Base-by-base conservation (phyloP, 2,888 invertebrate species). In the Agrilus mali region DNA sequence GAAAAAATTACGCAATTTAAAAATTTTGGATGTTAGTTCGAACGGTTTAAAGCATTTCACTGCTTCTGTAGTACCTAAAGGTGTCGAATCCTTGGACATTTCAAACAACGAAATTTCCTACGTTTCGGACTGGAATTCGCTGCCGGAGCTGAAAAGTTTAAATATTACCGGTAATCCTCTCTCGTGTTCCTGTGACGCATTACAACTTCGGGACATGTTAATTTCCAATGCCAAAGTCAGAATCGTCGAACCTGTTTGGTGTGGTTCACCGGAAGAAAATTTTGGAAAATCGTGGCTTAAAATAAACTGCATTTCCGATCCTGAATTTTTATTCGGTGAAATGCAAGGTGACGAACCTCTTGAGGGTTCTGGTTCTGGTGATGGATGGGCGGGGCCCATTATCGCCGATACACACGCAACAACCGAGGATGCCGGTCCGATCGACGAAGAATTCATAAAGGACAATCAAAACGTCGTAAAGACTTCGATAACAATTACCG, bases 151-250 rank as follows among this genome's bases (percentile, higher is more conserved):
- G 42, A 74, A 75, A 58, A 72, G 74, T 53, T 66, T 86, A 45
- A 75, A 82, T 59, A 57, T 86, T 45, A 70, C 74, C 40, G 78
- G 77, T 36, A 86, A 86, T 60, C 77, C 77, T 33, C 66, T 86
- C 6, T 70, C 78, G 53, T 86, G 86, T 63, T 75, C 79, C 22
- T 86, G 85, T 58, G 72, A 74, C 48, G 81, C 82, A 44, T 63
- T 84, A 44, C 67, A 73, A 49, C 70, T 74, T 38, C 73, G 82
- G 49, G 78, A 83, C 55, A 70, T 70, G 52, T 61, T 86, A 51
- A 58, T 55, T 27, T 27, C 27, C 8, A 50, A 54, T 44, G 48
- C 53, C n/a, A 55, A 55, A 12, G 56, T 65, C 31, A 44, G 44
- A 6, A 49, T 66, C 35, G 52, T 55, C n/a, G 55, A 58, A 47